phyloP scores from a whole-genome alignment of 2,797 vertebrate species.

The Eleutherodactylus coqui region DNA sequence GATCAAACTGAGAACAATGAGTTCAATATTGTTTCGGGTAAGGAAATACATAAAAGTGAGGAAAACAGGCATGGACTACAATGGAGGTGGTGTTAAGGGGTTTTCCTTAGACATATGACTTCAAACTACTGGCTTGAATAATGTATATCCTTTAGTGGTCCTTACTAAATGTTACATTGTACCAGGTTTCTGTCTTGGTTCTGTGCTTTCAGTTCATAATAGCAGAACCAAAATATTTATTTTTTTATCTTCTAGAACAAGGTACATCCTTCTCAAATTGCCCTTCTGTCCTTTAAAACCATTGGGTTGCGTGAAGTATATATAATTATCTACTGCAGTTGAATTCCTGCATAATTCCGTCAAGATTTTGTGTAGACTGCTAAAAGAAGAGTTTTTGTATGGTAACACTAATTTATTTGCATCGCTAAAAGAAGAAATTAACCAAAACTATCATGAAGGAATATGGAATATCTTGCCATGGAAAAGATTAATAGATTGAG shows the following conservation, averaged over 20 bases:
- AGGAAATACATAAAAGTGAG: not conserved
- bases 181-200: not conserved
- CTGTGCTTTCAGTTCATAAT: not conserved
- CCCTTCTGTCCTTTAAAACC: not conserved
- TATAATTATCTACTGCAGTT: too few species aligned
- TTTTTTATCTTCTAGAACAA: not conserved
- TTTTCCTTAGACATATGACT: not conserved
- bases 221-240: not conserved
- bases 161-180: not conserved
- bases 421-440: too few species aligned
- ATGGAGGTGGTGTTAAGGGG: not conserved
- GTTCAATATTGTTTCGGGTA: not conserved
- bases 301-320: too few species aligned
- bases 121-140: not conserved
- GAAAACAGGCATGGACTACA: not conserved
- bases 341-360: too few species aligned
- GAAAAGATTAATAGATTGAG: too few species aligned
- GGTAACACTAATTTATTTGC: too few species aligned
- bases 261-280: not conserved
- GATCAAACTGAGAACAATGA: slow-evolving; percentile 10
- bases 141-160: not conserved
- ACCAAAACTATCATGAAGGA: too few species aligned
- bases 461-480: too few species aligned
- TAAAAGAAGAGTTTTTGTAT: too few species aligned
- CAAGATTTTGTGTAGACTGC: too few species aligned